Conservation (phyloP, 2,797 vertebrate genomes). For the Lepilemur septentrionalis region DNA sequence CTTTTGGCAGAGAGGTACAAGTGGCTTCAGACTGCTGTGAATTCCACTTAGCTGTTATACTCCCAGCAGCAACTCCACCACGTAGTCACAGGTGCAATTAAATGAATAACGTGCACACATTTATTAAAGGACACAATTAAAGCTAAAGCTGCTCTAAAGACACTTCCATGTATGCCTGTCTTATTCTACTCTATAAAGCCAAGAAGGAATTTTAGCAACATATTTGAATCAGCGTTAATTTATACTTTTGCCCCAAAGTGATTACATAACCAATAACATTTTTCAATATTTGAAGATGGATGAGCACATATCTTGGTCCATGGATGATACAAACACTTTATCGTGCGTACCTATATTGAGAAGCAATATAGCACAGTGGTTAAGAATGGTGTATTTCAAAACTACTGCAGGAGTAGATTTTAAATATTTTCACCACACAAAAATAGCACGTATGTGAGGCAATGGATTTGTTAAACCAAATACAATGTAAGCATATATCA, state of each 20-base stretch:
- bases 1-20: not conserved
- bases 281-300: not conserved
- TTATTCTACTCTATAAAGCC: not conserved
- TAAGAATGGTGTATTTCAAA: not conserved
- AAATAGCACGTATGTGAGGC: not conserved
- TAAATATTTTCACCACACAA: not conserved
- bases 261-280: not conserved
- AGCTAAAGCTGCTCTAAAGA: not conserved
- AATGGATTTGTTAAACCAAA: not conserved
- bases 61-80: not conserved
- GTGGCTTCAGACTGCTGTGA: not conserved
- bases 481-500: not conserved
- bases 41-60: not conserved
- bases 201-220: not conserved
- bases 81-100: not conserved
- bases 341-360: fast-evolving
- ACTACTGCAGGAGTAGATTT: not conserved
- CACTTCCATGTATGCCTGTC: not conserved
- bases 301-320: not conserved
- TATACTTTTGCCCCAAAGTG: not conserved
- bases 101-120: not conserved
- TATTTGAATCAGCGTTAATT: not conserved
- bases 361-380: not conserved
- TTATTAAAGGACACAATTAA: not conserved
- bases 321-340: not conserved